Evolutionary conservation across 2,797 vertebrate genomes (phyloP).

Genomic region (Sebastes miniatus): DNA sequence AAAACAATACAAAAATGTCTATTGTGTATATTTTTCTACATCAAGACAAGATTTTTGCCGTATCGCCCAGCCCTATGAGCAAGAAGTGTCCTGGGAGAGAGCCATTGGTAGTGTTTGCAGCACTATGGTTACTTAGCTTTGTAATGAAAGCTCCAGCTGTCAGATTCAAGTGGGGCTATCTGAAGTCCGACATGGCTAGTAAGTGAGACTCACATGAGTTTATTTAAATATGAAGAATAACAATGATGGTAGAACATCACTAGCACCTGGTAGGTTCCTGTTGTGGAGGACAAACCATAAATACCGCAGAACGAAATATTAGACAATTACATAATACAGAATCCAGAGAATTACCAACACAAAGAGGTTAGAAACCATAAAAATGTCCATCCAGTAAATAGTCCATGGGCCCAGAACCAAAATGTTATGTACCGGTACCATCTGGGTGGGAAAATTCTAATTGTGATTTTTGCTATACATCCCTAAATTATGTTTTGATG

Average conservation of each 20-base stretch:
- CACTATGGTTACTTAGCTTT: not conserved
- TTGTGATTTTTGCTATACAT: not conserved
- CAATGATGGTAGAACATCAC: not conserved
- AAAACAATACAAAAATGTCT: too few relatives aligned
- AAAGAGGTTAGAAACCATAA: not conserved
- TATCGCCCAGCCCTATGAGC: not conserved
- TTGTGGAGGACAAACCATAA: not conserved
- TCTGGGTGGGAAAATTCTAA: not conserved
- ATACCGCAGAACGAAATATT: not conserved
- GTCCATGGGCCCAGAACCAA: not conserved
- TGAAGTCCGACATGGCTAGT: not conserved
- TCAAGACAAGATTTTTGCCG: too few relatives aligned
- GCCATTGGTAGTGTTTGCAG: not conserved
- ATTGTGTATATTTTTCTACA: too few relatives aligned
- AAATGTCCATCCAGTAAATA: not conserved
- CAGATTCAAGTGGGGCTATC: not conserved
- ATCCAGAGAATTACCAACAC: not conserved
- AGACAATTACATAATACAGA: not conserved
- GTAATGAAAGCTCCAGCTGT: not conserved
- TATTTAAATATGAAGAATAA: constrained; percentile 3
- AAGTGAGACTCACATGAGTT: not conserved
- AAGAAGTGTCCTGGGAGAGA: not conserved
- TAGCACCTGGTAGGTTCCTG: not conserved
- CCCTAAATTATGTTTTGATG: not conserved
- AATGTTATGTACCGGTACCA: not conserved